Base-by-base conservation (phyloP, 2,888 invertebrate genomes). In the Colostygia pectinataria region DNA sequence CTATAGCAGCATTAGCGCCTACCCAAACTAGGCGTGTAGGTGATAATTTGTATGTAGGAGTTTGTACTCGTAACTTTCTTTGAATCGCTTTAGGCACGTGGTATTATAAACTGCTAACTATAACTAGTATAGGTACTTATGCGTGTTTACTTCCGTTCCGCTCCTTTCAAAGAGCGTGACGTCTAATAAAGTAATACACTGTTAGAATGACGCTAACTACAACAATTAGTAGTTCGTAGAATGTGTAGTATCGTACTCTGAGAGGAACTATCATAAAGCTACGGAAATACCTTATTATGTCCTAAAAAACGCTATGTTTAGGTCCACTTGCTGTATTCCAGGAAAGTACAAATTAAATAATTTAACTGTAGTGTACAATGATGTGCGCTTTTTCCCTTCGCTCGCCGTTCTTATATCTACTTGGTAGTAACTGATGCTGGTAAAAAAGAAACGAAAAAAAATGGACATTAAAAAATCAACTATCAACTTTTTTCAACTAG, bases 101-200 rank as follows among this genome's bases (percentile, higher is more conserved):
- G 51, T 60, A 54, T 38, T 23, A 10, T 44, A 43, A n/a, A n/a
- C 8, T 41, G 24, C 12, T 14, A 25, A 8, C 20, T 34, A 20
- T 14, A 14, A 55, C 54, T 61, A 55, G 59, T 62, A 65, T 60
- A 65, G 66, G 61, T n/a, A n/a, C n/a, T 4, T 66, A 68, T 55
- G 61, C 61, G 58, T 63, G 64, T 63, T 66, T 65, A 66, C 72
- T 72, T 77, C 77, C 74, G 73, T 66, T 68, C 77, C 74, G 73
- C 66, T 68, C 70, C 66, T 75, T 75, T 75, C 68, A 73, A 68
- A 62, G 47, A 60, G 61, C 62, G 57, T 65, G 59, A 61, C 62
- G 60, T 57, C 50, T 54, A 55, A 57, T 59, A 53, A 48, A 61
- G 61, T 60, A 54, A 57, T 59, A 38, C 49, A 58, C 36, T 48